Base-by-base conservation (phyloP, 1,140 invertebrate genomes). In the Grapholita molesta region DNA sequence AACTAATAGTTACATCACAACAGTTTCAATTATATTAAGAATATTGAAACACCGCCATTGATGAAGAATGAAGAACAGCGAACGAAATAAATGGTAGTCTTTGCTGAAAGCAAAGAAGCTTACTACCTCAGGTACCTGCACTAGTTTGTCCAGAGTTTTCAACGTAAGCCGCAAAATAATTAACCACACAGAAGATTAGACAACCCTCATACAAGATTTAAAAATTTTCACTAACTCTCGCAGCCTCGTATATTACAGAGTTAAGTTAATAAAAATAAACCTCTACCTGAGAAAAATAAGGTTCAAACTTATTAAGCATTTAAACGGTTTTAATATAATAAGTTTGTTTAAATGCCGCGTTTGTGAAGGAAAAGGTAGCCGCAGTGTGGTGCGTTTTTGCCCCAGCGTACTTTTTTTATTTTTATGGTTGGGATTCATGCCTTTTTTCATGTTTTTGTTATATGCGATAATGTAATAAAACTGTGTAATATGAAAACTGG, bases 401-500 rank as follows among this genome's bases (percentile, higher is more conserved):
- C 53, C 2, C 53, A 8, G 2, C 55, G 24, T 8, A 11, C 25
- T 61, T 61, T 57, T n/a, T n/a, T 52, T 52, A 52, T 52, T 18
- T 52, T 28, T 61, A 61, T 28, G 24, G 55, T 28, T 28, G 55
- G n/a, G 15, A 61, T 61, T 30, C 15, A 61, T 61, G 55, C 25
- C 55, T 25, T 61, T n/a, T 61, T 61, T 61, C 55, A 30, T 61
- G 30, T 61, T 55, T 11, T 15, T 32, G 25, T 61, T 30, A 61
- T 15, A 61, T 30, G 11, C 5, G 9, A 21, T 11, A 28, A 11
- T 25, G 25, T 61, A 61, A 61, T 61, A 30, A 61, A 61, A 61
- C 25, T 32, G 55, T 30, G 42, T 52, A 61, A 30, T 61, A 61
- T 28, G 55, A 28, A 61, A 61, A 0, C 3, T n/a, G 5, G 55